phyloP scores from a whole-genome alignment of 92 coral and sea anemone genomes.

The Bergia sp. region DNA sequence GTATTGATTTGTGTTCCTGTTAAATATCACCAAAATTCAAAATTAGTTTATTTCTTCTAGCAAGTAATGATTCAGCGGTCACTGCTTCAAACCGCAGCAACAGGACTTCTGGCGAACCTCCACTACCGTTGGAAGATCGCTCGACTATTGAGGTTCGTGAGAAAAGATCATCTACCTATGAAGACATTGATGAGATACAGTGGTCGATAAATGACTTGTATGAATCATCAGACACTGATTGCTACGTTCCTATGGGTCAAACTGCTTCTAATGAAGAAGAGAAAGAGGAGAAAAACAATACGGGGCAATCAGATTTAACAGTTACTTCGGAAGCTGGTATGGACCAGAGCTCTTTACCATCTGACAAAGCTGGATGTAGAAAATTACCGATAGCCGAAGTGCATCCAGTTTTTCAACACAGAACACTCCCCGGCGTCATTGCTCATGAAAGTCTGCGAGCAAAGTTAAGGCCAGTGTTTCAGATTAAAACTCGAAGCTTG shows the following conservation, averaged over 20 bases:
- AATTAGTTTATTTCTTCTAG: neutral
- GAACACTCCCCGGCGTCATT: conserved; percentile 5
- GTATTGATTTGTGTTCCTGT: too few species aligned
- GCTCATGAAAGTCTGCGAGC: conserved; percentile 26
- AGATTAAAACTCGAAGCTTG: conserved; percentile 25
- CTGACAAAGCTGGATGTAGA: neutral
- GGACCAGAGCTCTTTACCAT: neutral
- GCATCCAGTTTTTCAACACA: conserved; percentile 25
- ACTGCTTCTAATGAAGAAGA: neutral
- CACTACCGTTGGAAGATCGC: neutral
- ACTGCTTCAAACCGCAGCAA: conserved; percentile 8
- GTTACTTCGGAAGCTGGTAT: neutral
- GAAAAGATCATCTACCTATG: conserved; percentile 30
- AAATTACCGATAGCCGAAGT: conserved; percentile 31
- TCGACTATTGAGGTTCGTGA: conserved; percentile 32
- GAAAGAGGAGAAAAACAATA: neutral
- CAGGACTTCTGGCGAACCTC: neutral
- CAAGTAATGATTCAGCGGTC: neutral
- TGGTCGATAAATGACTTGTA: conserved; percentile 22
- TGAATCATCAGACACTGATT: conserved; percentile 30
- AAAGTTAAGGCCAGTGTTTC: conserved; percentile 27
- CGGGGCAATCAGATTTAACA: neutral
- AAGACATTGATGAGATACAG: conserved; percentile 36
- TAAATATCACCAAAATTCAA: neutral
- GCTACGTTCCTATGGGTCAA: conserved; percentile 24